These are phyloP conservation scores for Trichopoda pennipes DNA, from an alignment of 2,888 invertebrate genomes.

Conservation along the genomic window DNA sequence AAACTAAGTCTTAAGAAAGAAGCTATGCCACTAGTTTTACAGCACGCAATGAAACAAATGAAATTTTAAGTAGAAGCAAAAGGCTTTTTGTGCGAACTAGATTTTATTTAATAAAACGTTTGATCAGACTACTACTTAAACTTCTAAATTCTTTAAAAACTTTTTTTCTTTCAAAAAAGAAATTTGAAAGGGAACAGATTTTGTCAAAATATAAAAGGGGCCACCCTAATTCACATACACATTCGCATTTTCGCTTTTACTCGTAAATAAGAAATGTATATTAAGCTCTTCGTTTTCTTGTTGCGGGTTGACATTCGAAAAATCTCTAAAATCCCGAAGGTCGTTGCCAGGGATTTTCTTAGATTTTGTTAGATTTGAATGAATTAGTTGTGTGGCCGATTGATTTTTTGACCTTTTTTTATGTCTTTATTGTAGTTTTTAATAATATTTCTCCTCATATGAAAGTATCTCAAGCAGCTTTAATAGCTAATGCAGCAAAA, in stretches of 20 bases:
- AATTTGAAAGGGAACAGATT: no score
- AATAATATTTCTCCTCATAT: background rate
- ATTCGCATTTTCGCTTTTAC: background rate
- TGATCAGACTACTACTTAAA: no score
- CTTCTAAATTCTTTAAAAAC: no score
- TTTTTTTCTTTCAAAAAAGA: no score
- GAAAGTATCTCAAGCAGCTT: conserved; percentile 8
- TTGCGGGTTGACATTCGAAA: conserved; percentile 80
- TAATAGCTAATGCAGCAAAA: no score
- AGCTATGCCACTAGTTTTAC: no score
- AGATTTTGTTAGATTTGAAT: conserved; percentile 81
- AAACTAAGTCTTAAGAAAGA: no score
- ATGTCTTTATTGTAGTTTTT: conserved; percentile 19
- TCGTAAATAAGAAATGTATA: conserved; percentile 32
- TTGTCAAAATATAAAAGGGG: background rate
- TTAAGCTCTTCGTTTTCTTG: conserved; percentile 61
- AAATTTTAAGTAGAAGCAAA: no score
- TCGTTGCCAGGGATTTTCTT: conserved; percentile 81
- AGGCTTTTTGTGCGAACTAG: no score
- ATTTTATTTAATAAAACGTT: no score
- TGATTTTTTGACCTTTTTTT: conserved; percentile 81
- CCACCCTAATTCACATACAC: background rate
- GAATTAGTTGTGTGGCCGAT: conserved; percentile 81
- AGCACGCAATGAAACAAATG: no score
- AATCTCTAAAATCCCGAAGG: conserved; percentile 81